A percentile compares a stretch with the other conserved stretches of the same genome.
Conservation (phyloP, 2,888 invertebrate species). For the Idaea dimidiata region DNA sequence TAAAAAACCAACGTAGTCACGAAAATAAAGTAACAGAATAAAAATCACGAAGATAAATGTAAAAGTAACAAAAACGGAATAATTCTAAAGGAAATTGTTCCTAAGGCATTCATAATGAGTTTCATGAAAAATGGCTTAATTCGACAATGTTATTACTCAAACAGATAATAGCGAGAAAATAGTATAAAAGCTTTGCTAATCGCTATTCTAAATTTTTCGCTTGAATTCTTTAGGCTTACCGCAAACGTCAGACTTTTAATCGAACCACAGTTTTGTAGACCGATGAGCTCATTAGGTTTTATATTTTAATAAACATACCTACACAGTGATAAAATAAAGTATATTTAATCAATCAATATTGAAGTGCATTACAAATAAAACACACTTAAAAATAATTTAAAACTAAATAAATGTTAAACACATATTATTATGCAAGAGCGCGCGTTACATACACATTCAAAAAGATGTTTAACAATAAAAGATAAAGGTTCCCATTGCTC, state of each 20-base stretch:
- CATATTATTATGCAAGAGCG: no score
- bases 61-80: not conserved
- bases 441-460: no score
- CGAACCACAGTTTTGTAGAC: no score
- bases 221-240: not conserved
- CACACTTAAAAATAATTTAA: no score
- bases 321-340: no score
- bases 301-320: no score
- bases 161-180: constrained; percentile 22
- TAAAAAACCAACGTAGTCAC: not conserved
- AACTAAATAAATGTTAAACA: no score
- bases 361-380: no score
- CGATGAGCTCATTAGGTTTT: no score
- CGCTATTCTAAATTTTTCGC: not conserved
- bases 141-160: constrained; percentile 23
- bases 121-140: constrained; percentile 23
- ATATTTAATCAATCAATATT: no score
- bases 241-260: not conserved
- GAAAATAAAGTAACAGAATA: not conserved
- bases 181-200: not conserved
- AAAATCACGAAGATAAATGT: not conserved
- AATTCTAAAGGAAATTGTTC: not conserved
- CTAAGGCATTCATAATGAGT: not conserved
- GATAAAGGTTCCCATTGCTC: no score
- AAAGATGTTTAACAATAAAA: no score